Evolutionary conservation across 2,888 invertebrate genomes (phyloP).

Genomic region (Cataglyphis livida): DNA sequence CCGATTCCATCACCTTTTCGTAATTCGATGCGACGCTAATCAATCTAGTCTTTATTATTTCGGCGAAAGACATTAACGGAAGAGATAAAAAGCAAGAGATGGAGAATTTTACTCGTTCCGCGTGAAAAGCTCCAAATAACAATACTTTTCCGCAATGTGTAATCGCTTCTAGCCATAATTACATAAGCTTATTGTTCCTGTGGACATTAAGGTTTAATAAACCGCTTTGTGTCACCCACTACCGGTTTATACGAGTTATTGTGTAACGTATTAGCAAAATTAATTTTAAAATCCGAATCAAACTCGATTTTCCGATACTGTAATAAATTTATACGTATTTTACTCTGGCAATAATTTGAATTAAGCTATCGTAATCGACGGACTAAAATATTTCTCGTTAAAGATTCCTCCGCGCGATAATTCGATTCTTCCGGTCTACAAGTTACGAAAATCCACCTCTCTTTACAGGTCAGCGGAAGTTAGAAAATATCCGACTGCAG

Average conservation of each 20-base stretch:
- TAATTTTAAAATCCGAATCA: conserved; percentile 6
- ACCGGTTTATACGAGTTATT: background rate
- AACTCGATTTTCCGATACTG: background rate
- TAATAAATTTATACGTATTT: background rate
- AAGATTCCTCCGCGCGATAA: conserved; percentile 46
- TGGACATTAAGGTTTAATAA: conserved; percentile 26
- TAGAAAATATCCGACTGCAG: conserved; percentile 45
- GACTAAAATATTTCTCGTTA: background rate
- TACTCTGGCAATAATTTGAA: conserved; percentile 20
- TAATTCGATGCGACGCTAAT: conserved; percentile 36
- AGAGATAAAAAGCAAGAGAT: conserved; percentile 10
- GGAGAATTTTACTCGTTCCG: background rate
- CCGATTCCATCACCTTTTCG: conserved; percentile 27
- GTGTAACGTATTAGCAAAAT: background rate
- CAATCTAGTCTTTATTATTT: conserved; percentile 26
- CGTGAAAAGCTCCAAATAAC: background rate
- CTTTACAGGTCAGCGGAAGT: conserved; percentile 43
- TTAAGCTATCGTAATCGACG: background rate
- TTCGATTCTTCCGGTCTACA: conserved; percentile 26
- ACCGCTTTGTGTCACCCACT: background rate
- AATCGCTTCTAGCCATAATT: background rate
- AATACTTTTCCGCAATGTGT: background rate
- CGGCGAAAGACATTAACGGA: conserved; percentile 14
- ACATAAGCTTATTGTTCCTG: background rate
- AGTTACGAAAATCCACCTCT: conserved; percentile 48